phyloP scores from a whole-genome alignment of 2,113 vertebrate species.

The Pomatostomus ruficeps region DNA sequence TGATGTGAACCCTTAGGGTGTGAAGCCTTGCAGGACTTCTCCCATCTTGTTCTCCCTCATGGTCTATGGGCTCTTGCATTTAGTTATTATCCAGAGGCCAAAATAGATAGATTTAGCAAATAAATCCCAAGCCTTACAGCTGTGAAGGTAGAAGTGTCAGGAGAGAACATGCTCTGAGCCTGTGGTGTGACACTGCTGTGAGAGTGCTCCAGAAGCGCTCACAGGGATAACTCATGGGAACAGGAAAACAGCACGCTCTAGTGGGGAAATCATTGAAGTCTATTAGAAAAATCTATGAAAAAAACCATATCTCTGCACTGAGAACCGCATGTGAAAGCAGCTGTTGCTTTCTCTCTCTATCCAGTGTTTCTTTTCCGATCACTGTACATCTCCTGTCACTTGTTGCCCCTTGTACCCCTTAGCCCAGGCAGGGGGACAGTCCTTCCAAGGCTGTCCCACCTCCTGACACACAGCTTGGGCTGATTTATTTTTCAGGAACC shows the following conservation, averaged over 20 bases:
- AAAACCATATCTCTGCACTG: background rate
- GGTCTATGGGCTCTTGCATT: background rate
- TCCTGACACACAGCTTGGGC: background rate
- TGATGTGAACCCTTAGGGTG: background rate
- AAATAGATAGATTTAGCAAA: background rate
- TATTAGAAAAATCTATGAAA: background rate
- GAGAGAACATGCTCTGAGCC: background rate
- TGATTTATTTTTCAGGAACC: background rate
- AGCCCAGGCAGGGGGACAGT: background rate
- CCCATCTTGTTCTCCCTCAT: background rate
- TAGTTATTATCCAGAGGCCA: background rate
- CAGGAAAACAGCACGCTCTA: conserved; percentile 26
- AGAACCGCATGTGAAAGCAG: background rate
- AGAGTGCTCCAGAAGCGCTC: background rate
- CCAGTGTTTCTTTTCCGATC: background rate
- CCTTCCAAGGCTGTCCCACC: background rate
- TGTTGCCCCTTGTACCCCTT: background rate
- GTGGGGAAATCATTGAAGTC: background rate
- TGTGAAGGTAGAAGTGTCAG: background rate
- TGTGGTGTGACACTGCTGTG: background rate
- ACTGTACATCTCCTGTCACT: background rate
- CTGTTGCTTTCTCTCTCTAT: accelerated
- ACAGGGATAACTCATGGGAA: background rate
- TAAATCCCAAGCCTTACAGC: background rate
- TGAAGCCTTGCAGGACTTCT: background rate